A percentile compares a stretch with the other conserved stretches of the same genome.
Conservation (phyloP, 2,113 vertebrate genomes). For the cattle (Bos taurus) region ARS-UCD2.0 NC_037355.1:8694001-8694500, state of each 20-base stretch:
- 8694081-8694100: neutral
- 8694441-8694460: constrained; percentile 91
- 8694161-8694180: constrained; percentile 83
- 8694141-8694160: neutral
- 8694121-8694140: rapidly evolving
- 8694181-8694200: neutral
- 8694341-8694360: constrained; percentile 88
- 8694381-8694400: constrained; percentile 91
- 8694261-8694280: neutral
- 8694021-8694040: neutral
- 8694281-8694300: neutral
- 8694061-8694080: neutral
- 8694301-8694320: constrained; percentile 74
- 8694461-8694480: constrained; percentile 91
- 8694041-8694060: neutral
- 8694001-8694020: neutral
- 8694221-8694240: neutral
- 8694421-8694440: constrained; percentile 95
- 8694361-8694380: constrained; percentile 89
- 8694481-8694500: constrained; percentile 75
- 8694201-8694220: neutral
- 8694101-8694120: neutral
- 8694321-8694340: constrained; percentile 89
- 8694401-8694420: constrained; percentile 88
- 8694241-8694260: neutral